A percentile compares a stretch with the other conserved stretches of the same genome.
Evolutionary conservation across 2,113 vertebrate species (phyloP).

Genomic region (Oxyruncus cristatus): DNA sequence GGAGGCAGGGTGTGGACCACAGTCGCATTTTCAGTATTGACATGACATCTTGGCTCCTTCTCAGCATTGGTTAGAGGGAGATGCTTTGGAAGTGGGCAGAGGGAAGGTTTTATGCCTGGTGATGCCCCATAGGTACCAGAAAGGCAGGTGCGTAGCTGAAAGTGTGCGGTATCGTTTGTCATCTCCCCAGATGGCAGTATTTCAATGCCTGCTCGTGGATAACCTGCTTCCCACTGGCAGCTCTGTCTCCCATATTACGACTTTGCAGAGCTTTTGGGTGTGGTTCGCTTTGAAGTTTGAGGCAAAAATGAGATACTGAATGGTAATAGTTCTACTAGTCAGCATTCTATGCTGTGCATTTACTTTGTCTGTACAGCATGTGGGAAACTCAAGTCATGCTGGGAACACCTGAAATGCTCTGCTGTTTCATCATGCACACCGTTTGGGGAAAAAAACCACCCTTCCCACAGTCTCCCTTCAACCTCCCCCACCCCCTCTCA

Average conservation of each 20-base stretch:
- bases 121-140: background rate
- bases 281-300: background rate
- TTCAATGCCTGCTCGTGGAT: background rate
- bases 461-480: background rate
- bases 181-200: rapidly evolving
- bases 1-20: background rate
- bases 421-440: background rate
- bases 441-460: background rate
- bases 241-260: rapidly evolving
- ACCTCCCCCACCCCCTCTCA: background rate
- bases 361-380: background rate
- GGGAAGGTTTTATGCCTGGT: background rate
- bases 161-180: rapidly evolving
- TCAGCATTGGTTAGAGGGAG: background rate
- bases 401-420: background rate
- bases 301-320: background rate
- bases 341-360: background rate
- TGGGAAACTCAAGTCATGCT: background rate
- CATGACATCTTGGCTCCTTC: background rate
- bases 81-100: background rate
- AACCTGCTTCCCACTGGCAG: background rate
- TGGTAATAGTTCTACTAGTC: background rate
- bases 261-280: background rate
- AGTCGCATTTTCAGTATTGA: background rate
- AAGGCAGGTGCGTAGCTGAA: background rate